phyloP scores from a whole-genome alignment of 1,140 invertebrate species.

The Hetaerina americana region DNA sequence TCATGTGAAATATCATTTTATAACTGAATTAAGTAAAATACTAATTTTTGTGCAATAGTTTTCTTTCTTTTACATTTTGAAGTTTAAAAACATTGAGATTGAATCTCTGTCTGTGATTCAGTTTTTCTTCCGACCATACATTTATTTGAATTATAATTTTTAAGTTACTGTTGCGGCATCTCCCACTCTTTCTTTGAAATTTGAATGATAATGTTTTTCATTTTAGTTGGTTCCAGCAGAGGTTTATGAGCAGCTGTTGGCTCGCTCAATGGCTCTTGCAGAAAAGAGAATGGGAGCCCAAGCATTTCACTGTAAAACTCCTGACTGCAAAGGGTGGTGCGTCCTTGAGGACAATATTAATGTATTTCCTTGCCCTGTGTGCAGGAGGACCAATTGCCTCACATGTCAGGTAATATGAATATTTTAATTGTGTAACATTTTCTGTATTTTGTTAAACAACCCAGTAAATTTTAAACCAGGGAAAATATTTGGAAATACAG shows the following conservation, averaged over 20 bases:
- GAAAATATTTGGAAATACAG: neutral
- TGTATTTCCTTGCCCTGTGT: constrained; percentile 75
- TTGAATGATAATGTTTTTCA: neutral
- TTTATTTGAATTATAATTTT: neutral
- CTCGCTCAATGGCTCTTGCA: constrained; percentile 65
- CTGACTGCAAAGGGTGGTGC: constrained; percentile 81
- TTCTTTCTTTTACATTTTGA: too few species aligned
- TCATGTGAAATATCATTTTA: too few species aligned
- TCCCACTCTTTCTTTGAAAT: neutral
- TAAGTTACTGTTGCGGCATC: neutral
- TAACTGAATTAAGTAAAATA: too few species aligned
- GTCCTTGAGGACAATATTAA: constrained; percentile 81
- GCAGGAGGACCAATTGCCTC: constrained; percentile 67
- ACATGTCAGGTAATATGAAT: constrained; percentile 77
- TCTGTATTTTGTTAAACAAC: too few species aligned
- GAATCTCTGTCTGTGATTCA: too few species aligned
- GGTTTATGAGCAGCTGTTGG: constrained; percentile 66
- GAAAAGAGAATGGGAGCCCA: constrained; percentile 65
- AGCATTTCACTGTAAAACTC: constrained; percentile 83
- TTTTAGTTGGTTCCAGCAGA: constrained; percentile 49
- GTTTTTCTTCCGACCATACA: too few species aligned
- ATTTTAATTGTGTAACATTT: too few species aligned
- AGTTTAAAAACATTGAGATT: too few species aligned
- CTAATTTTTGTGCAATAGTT: too few species aligned
- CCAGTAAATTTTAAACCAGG: too few species aligned